These are phyloP conservation scores for Chiroxiphia lanceolata DNA, from an alignment of 2,797 vertebrate species.

Conservation along the genomic window DNA sequence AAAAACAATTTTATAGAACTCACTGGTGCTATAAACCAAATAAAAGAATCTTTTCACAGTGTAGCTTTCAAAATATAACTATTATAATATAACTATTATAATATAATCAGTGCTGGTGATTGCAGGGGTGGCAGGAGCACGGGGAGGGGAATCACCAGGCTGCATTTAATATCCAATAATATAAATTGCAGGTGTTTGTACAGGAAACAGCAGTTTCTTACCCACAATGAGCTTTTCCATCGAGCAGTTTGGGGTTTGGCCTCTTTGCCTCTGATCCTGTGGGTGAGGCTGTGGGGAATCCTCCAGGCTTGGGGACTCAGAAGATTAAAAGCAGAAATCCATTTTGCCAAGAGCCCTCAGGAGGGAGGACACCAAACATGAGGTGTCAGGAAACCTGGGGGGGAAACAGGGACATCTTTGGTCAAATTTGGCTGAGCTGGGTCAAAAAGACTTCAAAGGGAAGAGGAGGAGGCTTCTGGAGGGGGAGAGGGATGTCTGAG, in stretches of 20 bases:
- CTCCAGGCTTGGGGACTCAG: not conserved
- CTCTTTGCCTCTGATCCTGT: not conserved
- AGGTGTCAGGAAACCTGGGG: not conserved
- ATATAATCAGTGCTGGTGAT: not conserved
- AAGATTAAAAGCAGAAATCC: not conserved
- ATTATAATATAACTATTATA: no score
- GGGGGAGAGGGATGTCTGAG: not conserved
- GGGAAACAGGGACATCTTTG: rapidly evolving
- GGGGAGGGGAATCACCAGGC: not conserved
- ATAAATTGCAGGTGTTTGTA: not conserved
- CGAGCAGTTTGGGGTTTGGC: rapidly evolving
- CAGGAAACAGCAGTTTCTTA: not conserved
- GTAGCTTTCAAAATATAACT: not conserved
- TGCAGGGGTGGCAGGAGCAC: not conserved
- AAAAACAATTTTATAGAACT: not conserved
- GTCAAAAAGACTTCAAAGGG: rapidly evolving
- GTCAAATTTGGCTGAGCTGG: no score
- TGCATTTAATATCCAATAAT: not conserved
- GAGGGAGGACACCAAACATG: rapidly evolving
- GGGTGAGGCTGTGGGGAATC: not conserved
- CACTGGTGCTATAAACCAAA: not conserved
- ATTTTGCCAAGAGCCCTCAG: not conserved
- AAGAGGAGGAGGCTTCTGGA: not conserved
- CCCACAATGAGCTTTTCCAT: not conserved
- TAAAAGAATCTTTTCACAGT: not conserved